Evolutionary conservation across 2,888 invertebrate genomes (phyloP).

Genomic region (Mechanitis mazaeus): DNA sequence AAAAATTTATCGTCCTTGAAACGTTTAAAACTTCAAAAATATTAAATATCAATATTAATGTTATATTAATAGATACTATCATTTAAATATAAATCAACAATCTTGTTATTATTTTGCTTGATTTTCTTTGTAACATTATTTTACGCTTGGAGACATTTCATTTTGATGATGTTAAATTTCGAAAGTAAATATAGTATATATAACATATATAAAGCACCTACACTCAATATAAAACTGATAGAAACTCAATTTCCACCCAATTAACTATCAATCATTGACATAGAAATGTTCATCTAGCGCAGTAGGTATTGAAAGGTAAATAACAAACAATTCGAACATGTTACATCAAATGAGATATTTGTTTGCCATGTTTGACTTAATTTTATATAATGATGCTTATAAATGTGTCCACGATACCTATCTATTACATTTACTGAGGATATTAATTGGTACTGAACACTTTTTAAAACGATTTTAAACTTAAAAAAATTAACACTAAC

Average conservation of each 20-base stretch:
- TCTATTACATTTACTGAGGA: too few relatives aligned
- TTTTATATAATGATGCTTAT: not conserved
- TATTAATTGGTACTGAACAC: not conserved
- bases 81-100: too few relatives aligned
- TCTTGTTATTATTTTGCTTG: too few relatives aligned
- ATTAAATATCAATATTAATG: too few relatives aligned
- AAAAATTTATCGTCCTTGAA: too few relatives aligned
- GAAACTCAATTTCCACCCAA: not conserved
- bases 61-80: too few relatives aligned
- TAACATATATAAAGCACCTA: not conserved
- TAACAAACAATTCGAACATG: conserved; percentile 1
- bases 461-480: not conserved
- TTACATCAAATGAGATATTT: conserved; percentile 1
- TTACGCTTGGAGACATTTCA: too few relatives aligned
- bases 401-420: not conserved
- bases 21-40: too few relatives aligned
- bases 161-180: not conserved
- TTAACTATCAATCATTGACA: conserved; percentile 4
- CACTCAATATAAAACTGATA: not conserved
- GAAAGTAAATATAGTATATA: not conserved
- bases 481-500: not conserved
- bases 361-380: conserved; percentile 2
- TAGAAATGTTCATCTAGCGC: not conserved
- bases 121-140: too few relatives aligned
- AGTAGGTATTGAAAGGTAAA: not conserved